Percentiles rank a stretch among this genome's conserved stretches.
Evolutionary conservation across 2,113 vertebrate species (phyloP).

Genomic region (Onychostruthus taczanowskii): DNA sequence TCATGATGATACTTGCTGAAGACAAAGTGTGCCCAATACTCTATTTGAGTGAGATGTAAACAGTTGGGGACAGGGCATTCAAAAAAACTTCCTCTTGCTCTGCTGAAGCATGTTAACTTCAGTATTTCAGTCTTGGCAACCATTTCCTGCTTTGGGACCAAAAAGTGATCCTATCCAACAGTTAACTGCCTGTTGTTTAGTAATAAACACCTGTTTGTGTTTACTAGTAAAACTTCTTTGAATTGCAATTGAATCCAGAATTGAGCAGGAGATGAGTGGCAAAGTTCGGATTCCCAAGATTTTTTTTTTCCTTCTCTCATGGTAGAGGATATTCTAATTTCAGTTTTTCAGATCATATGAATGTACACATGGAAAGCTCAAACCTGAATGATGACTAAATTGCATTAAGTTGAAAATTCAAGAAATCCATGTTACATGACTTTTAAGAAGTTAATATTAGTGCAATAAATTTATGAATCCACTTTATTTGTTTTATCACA

Average conservation of each 20-base stretch:
- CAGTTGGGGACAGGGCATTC: neutral
- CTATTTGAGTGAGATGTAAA: neutral
- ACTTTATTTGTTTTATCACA: neutral
- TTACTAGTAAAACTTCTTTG: neutral
- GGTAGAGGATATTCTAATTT: neutral
- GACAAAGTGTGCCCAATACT: neutral
- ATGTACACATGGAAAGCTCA: neutral
- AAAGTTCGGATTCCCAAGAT: neutral
- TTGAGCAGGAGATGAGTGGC: neutral
- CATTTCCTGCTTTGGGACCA: neutral
- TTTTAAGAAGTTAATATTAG: neutral
- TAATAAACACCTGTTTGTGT: neutral
- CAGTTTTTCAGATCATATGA: neutral
- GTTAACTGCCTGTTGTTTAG: neutral
- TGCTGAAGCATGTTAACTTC: neutral
- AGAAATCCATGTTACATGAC: neutral
- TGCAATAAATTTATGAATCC: neutral
- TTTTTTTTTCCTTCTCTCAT: neutral
- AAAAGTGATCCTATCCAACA: neutral
- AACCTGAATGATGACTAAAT: neutral
- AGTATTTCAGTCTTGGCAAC: neutral
- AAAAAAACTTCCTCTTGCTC: neutral
- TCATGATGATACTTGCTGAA: neutral
- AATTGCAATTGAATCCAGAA: neutral
- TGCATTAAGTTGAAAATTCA: neutral